Evolutionary conservation across 2,797 vertebrate genomes (phyloP).

Genomic region (Parauchenoglanis ngamensis): DNA sequence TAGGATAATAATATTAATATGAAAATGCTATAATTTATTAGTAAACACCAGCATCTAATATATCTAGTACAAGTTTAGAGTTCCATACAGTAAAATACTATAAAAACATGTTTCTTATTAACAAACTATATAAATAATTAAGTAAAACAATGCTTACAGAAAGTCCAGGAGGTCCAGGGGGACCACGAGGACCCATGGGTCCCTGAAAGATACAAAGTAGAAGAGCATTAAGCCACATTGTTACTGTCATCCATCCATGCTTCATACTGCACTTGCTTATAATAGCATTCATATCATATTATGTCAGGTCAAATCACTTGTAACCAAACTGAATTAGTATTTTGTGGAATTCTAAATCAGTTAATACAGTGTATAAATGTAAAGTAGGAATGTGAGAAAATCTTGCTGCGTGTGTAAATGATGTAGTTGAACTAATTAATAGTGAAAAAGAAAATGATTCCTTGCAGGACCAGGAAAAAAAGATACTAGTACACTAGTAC

Average conservation of each 20-base stretch:
- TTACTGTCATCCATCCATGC: not conserved
- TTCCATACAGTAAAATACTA: not conserved
- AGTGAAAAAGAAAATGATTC: not conserved
- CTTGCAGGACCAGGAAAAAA: not conserved
- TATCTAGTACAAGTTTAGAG: not conserved
- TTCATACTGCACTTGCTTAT: not conserved
- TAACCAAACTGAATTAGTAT: not conserved
- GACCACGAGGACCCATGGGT: conserved; percentile 91
- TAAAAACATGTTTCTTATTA: not conserved
- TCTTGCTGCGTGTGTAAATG: not conserved
- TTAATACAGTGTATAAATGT: not conserved
- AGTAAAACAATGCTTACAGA: conserved; percentile 79
- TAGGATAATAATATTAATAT: not conserved
- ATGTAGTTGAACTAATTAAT: not conserved
- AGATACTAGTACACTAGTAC: not conserved
- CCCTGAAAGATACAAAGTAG: conserved; percentile 75
- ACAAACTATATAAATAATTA: not conserved
- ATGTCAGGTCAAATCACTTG: not conserved
- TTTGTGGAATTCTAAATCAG: not conserved
- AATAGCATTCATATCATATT: not conserved
- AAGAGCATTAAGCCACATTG: conserved; percentile 38
- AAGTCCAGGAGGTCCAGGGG: conserved; percentile 85
- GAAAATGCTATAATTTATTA: not conserved
- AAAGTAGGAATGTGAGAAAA: not conserved
- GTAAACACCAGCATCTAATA: not conserved